Conservation (phyloP, 1,140 invertebrate genomes). For the Phocides pigmalion region DNA sequence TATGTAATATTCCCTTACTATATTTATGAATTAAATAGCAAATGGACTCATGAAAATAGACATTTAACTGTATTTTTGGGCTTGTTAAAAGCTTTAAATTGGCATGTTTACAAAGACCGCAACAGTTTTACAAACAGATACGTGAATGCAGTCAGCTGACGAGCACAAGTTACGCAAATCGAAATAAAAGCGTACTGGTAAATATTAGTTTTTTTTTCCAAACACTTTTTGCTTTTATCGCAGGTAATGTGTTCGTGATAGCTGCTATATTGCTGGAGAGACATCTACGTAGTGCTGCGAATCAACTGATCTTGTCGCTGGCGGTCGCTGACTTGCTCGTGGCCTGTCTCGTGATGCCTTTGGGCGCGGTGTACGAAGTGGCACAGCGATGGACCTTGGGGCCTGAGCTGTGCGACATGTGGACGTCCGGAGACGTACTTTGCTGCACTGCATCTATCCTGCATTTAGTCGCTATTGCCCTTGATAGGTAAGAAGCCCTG, state of each 20-base stretch:
- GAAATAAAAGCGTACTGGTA: neutral
- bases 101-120: neutral
- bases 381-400: constrained; percentile 91
- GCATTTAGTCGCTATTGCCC: constrained; percentile 96
- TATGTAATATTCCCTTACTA: neutral
- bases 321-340: constrained; percentile 94
- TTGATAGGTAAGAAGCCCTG: constrained; percentile 91
- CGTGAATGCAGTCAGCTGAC: too few relatives aligned
- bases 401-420: constrained; percentile 95
- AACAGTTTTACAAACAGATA: neutral
- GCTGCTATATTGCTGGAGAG: constrained; percentile 95
- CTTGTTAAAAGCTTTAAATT: neutral
- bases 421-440: constrained; percentile 95
- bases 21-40: too few relatives aligned
- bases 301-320: constrained; percentile 93
- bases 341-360: constrained; percentile 93
- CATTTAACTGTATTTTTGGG: neutral
- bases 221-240: constrained; percentile 37
- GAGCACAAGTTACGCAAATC: neutral
- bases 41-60: neutral
- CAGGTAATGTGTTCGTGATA: constrained; percentile 97
- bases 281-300: constrained; percentile 93
- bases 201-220: neutral
- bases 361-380: constrained; percentile 91
- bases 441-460: constrained; percentile 97